phyloP scores from a whole-genome alignment of 2,797 vertebrate species.

The Babyrousa celebensis region DNA sequence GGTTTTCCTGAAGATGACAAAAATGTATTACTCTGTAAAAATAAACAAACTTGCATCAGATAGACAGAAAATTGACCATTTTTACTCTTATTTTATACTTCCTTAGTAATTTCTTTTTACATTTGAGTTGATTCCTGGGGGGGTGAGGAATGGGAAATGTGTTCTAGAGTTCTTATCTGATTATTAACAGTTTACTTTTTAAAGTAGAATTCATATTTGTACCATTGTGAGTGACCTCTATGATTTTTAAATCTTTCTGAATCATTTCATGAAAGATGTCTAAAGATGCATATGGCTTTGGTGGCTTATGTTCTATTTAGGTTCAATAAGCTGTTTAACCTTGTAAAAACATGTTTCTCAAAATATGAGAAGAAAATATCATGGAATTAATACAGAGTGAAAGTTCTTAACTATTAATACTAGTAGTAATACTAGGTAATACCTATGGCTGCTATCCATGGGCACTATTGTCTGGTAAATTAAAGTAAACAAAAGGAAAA shows the following conservation, averaged over 20 bases:
- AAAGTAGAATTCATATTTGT: background rate
- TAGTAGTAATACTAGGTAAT: background rate
- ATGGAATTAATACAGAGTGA: background rate
- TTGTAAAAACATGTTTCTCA: background rate
- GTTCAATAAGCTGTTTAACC: background rate
- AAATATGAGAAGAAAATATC: background rate
- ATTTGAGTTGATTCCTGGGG: background rate
- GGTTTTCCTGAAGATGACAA: background rate
- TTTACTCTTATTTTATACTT: background rate
- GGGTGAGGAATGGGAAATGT: background rate
- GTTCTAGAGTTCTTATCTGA: background rate
- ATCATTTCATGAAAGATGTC: background rate
- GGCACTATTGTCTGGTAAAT: background rate
- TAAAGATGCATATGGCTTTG: background rate
- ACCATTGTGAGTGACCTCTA: background rate
- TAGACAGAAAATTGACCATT: background rate
- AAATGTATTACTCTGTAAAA: background rate
- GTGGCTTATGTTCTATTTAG: background rate
- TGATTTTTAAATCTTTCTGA: constrained; percentile 15
- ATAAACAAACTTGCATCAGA: background rate
- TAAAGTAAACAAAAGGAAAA: constrained; percentile 25
- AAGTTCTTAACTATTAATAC: background rate
- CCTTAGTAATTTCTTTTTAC: background rate
- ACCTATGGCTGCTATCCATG: background rate
- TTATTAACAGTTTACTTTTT: background rate